Percentiles rank a stretch among this genome's conserved stretches.
phyloP scores from a whole-genome alignment of 2,113 vertebrate genomes.

The Zosterops japonicus region DNA sequence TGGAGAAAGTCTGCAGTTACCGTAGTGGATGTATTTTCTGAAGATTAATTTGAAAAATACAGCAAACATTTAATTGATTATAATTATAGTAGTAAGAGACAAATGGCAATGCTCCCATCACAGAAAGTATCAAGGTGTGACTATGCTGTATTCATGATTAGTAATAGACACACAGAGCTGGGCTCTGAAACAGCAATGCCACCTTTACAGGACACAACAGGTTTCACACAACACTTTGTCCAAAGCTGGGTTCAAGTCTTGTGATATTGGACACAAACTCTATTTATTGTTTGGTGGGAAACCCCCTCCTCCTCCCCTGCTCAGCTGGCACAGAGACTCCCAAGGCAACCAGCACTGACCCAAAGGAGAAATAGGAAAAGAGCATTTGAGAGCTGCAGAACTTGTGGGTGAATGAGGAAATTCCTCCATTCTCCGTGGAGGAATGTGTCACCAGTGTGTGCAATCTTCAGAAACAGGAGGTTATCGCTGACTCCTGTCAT shows the following conservation, averaged over 20 bases:
- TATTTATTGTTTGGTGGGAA: background rate
- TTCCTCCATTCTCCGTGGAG: background rate
- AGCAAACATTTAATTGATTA: background rate
- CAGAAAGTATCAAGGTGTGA: background rate
- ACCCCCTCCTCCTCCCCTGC: background rate
- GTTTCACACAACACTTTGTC: background rate
- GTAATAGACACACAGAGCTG: background rate
- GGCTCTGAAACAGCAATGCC: background rate
- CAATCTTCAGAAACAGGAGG: background rate
- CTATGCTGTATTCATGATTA: background rate
- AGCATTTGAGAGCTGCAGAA: background rate
- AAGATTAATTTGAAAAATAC: background rate
- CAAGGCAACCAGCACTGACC: background rate
- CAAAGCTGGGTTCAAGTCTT: background rate
- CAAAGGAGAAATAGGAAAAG: accelerated
- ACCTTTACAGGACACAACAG: background rate
- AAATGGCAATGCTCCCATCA: background rate
- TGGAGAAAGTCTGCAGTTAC: background rate
- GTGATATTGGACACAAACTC: background rate
- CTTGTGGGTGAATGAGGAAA: background rate
- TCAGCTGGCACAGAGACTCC: background rate
- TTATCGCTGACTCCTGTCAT: background rate
- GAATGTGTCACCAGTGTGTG: too few species aligned
- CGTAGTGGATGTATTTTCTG: background rate
- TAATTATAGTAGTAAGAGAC: background rate